Conservation (phyloP, 2,888 invertebrate species). For the Catocala nupta region DNA sequence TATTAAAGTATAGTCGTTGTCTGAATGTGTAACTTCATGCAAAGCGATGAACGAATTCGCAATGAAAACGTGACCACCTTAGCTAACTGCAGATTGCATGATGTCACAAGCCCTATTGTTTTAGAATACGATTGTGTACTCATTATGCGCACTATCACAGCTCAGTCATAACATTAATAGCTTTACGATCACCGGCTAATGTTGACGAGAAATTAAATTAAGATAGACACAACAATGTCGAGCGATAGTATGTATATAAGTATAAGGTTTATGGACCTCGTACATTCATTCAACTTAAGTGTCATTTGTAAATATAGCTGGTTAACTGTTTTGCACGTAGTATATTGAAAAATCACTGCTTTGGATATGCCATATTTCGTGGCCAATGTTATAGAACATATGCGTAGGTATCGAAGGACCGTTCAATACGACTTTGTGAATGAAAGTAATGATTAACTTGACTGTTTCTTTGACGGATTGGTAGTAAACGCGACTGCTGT, state of each 20-base stretch:
- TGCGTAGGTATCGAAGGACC: too few relatives aligned
- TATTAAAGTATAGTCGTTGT: too few relatives aligned
- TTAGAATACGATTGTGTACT: slow-evolving; percentile 8
- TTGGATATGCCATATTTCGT: too few relatives aligned
- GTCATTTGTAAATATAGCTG: too few relatives aligned
- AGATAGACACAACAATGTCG: background rate
- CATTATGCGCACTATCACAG: slow-evolving; percentile 5
- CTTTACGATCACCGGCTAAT: background rate
- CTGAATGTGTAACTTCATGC: too few relatives aligned
- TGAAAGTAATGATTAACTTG: too few relatives aligned
- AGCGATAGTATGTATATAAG: background rate
- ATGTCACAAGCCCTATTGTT: slow-evolving; percentile 28
- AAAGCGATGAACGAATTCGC: slow-evolving; percentile 4
- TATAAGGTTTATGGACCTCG: background rate
- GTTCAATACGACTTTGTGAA: too few relatives aligned
- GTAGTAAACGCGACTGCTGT: too few relatives aligned
- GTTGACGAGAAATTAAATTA: background rate
- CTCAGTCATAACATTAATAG: background rate
- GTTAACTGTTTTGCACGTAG: too few relatives aligned
- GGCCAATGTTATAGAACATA: too few relatives aligned
- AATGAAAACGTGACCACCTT: slow-evolving; percentile 18
- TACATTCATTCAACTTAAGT: background rate
- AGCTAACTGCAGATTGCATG: slow-evolving; percentile 24
- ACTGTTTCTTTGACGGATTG: too few relatives aligned
- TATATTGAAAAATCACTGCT: too few relatives aligned